These are phyloP conservation scores for Lagenorhynchus albirostris DNA, from an alignment of 2,113 vertebrate genomes.

Conservation along the genomic window DNA sequence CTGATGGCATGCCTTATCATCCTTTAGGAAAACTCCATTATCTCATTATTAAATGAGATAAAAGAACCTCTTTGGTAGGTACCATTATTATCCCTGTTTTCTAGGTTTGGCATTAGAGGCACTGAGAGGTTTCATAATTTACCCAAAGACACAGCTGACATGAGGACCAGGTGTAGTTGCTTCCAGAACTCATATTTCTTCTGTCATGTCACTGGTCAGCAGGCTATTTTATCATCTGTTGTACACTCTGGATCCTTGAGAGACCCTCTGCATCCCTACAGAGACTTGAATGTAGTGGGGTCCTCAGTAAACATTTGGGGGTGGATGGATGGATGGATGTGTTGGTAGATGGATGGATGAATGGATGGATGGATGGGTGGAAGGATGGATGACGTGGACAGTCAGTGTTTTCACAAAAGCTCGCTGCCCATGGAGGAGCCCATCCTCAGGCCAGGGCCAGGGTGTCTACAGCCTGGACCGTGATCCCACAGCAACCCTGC, in stretches of 20 bases:
- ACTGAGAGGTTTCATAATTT: background rate
- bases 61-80: slow-evolving; percentile 52
- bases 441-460: background rate
- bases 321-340: too few species aligned
- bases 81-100: background rate
- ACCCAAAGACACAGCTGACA: background rate
- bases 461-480: background rate
- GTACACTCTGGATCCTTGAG: background rate
- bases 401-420: background rate
- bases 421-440: background rate
- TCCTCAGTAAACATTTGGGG: background rate
- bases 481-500: background rate
- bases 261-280: background rate
- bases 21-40: background rate
- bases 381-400: background rate
- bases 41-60: background rate
- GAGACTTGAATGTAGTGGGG: background rate
- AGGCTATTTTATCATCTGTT: background rate
- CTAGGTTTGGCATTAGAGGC: background rate
- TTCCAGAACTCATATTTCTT: background rate
- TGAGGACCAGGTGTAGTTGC: background rate
- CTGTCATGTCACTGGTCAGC: background rate
- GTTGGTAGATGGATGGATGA: background rate
- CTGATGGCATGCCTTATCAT: background rate
- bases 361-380: background rate